A percentile compares a stretch with the other conserved stretches of the same genome.
phyloP scores from a whole-genome alignment of 64 coral and sea anemone species.

The Porites australiensis region DNA sequence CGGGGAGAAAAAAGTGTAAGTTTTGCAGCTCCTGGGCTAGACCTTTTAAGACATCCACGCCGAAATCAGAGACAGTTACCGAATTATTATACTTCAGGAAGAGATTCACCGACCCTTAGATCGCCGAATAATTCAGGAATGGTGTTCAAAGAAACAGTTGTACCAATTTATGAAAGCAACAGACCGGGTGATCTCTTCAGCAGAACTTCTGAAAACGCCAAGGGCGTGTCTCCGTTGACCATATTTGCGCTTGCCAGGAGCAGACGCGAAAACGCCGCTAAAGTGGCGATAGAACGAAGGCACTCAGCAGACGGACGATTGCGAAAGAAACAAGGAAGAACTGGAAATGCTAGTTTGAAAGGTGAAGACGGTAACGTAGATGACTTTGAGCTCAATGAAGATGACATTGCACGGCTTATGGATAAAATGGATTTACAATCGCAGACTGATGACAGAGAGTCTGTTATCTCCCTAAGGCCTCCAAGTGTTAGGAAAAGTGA shows the following conservation, averaged over 20 bases:
- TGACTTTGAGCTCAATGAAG: background rate
- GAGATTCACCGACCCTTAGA: background rate
- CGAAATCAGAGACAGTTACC: background rate
- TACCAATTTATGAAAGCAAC: conserved; percentile 66
- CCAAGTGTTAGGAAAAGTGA: conserved; percentile 28
- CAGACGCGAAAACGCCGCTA: conserved; percentile 60
- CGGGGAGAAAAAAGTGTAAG: background rate
- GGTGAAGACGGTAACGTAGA: background rate
- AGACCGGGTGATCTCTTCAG: conserved; percentile 33
- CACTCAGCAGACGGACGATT: background rate
- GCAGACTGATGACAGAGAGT: background rate
- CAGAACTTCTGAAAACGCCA: conserved; percentile 10
- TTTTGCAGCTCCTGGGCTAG: background rate
- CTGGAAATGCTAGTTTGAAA: background rate
- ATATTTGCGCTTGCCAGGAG: conserved; percentile 86
- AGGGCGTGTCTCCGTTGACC: conserved; percentile 76
- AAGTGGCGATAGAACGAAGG: background rate
- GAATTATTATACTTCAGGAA: background rate
- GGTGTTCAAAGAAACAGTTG: conserved; percentile 38
- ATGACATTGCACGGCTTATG: conserved; percentile 7
- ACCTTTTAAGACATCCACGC: background rate
- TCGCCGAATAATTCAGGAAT: background rate
- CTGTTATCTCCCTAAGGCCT: background rate
- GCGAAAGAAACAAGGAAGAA: background rate
- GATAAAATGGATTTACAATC: background rate